A percentile compares a stretch with the other conserved stretches of the same genome.
Conservation (phyloP, 2,888 invertebrate genomes). For the Meliscaeva auricollis region DNA sequence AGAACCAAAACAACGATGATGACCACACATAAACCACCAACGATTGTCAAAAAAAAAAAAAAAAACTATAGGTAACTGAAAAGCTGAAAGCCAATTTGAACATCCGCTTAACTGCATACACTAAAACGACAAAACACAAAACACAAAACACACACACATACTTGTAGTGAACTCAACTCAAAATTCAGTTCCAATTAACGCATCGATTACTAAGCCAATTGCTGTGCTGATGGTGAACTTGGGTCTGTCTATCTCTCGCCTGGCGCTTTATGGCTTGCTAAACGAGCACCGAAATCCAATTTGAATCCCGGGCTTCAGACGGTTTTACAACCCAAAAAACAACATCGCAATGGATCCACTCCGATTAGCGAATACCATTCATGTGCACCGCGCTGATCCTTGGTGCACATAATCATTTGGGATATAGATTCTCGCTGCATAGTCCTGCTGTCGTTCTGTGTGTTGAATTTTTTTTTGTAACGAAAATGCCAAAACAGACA, state of each 20-base stretch:
- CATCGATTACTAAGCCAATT: slow-evolving; percentile 73
- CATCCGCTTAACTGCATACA: slow-evolving; percentile 52
- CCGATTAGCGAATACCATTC: slow-evolving; percentile 66
- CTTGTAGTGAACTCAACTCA: neutral
- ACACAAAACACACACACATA: neutral
- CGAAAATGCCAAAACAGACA: slow-evolving; percentile 36
- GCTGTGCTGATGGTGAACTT: slow-evolving; percentile 26
- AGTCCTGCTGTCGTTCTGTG: neutral
- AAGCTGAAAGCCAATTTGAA: slow-evolving; percentile 47
- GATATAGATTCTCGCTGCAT: slow-evolving; percentile 12
- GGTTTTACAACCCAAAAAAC: slow-evolving; percentile 40
- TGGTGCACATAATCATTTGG: slow-evolving; percentile 60
- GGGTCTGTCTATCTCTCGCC: neutral
- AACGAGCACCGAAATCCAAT: slow-evolving; percentile 58
- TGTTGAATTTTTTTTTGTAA: slow-evolving; percentile 16
- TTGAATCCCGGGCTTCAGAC: slow-evolving; percentile 35
- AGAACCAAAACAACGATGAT: neutral
- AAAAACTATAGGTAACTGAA: slow-evolving; percentile 20
- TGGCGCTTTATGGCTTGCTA: slow-evolving; percentile 34
- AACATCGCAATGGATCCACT: slow-evolving; percentile 35
- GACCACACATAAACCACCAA: neutral
- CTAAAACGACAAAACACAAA: neutral
- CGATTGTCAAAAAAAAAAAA: slow-evolving; percentile 13
- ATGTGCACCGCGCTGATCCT: slow-evolving; percentile 59
- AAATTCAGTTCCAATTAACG: slow-evolving; percentile 73